Percentiles rank a stretch among this genome's conserved stretches.
These are phyloP conservation scores for Euproctis similis DNA, from an alignment of 2,888 invertebrate genomes.

Conservation along the genomic window DNA sequence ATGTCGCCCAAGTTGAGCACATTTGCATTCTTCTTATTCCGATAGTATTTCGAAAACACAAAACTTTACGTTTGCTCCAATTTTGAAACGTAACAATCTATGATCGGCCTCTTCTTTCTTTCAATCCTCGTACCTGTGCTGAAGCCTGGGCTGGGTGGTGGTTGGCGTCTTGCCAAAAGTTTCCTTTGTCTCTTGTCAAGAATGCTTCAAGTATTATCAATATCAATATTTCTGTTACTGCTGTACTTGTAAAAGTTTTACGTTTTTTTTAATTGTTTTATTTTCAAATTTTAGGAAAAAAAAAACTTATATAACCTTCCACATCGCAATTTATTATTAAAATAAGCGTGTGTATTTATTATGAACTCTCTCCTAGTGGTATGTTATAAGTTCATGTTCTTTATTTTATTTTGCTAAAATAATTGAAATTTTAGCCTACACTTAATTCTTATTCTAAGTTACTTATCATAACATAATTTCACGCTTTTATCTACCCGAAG, in stretches of 20 bases:
- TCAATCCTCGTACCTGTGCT: conserved; percentile 38
- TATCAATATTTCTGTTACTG: conserved; percentile 55
- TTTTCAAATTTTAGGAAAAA: too few species aligned
- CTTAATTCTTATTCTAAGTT: too few species aligned
- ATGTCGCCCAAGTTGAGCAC: conserved; percentile 45
- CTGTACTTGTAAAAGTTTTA: conserved; percentile 29
- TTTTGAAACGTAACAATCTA: conserved; percentile 60
- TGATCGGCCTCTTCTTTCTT: conserved; percentile 45
- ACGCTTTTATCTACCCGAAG: too few species aligned
- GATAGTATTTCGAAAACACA: conserved; percentile 47
- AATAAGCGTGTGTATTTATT: too few species aligned
- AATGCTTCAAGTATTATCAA: conserved; percentile 48
- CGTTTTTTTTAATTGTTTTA: conserved; percentile 23
- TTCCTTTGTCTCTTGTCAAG: conserved; percentile 64
- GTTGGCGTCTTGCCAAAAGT: conserved; percentile 53
- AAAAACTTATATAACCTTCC: too few species aligned
- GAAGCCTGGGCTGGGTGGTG: conserved; percentile 22
- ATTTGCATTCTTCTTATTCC: conserved; percentile 66
- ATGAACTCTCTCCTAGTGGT: too few species aligned
- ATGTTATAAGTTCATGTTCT: too few species aligned
- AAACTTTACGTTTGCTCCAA: conserved; percentile 49
- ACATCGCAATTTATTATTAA: too few species aligned
- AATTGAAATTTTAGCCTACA: too few species aligned
- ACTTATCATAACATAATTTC: too few species aligned
- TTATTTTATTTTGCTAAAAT: too few species aligned